These are phyloP conservation scores for Bursaphelenchus mucronatus DNA, from an alignment of 1,140 invertebrate species.

Conservation along the genomic window DNA sequence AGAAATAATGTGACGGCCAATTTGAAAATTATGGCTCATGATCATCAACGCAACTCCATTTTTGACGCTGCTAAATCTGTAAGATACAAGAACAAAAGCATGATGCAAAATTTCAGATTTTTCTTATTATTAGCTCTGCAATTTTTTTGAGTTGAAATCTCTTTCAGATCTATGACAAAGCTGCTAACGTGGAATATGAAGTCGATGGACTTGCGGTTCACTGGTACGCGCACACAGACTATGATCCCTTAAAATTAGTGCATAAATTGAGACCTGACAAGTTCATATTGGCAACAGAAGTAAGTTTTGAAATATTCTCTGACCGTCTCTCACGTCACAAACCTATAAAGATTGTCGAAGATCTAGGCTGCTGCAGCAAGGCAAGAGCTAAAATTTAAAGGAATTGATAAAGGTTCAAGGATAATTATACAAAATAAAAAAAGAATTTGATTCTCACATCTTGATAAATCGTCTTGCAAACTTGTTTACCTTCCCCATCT, in stretches of 20 bases:
- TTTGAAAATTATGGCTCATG: conserved; percentile 29
- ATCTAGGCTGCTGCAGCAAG: not conserved
- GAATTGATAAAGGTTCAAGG: not conserved
- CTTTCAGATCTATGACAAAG: conserved; percentile 3
- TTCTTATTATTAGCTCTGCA: not conserved
- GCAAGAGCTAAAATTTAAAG: not conserved
- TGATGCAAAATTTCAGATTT: conserved; percentile 6
- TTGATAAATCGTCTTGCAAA: too few species aligned
- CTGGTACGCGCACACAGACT: conserved; percentile 25
- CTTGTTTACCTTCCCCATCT: too few species aligned
- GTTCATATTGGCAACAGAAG: conserved; percentile 40
- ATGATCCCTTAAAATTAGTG: conserved; percentile 10
- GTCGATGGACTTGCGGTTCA: conserved; percentile 12
- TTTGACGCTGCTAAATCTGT: conserved; percentile 12
- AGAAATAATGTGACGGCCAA: conserved; percentile 8
- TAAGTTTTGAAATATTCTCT: conserved; percentile 2
- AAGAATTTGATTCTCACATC: too few species aligned
- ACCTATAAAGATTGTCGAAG: not conserved
- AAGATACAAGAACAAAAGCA: not conserved
- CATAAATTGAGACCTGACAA: conserved; percentile 31
- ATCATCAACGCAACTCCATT: conserved; percentile 7
- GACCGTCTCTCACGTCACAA: not conserved
- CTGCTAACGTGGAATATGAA: not conserved
- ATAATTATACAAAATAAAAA: too few species aligned
- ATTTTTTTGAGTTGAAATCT: not conserved